Conservation (phyloP, 2,113 vertebrate species). For the Gorsachius goisagi region DNA sequence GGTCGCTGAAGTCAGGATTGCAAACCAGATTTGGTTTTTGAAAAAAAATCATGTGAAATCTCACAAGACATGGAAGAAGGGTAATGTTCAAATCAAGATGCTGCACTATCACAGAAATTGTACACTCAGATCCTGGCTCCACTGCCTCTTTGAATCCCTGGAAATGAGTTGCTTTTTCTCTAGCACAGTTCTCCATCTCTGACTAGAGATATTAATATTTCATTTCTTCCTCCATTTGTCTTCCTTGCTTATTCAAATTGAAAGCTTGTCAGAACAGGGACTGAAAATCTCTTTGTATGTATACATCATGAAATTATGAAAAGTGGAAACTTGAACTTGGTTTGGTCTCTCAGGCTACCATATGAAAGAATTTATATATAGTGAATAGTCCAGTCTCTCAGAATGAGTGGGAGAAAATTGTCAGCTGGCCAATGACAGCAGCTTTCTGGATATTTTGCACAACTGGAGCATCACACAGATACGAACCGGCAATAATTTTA, state of each 20-base stretch:
- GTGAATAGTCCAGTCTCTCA: not conserved
- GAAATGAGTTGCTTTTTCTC: constrained; percentile 16
- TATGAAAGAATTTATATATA: not conserved
- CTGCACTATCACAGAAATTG: not conserved
- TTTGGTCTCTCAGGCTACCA: not conserved
- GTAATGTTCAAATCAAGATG: not conserved
- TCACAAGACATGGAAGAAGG: not conserved
- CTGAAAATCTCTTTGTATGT: constrained; percentile 57
- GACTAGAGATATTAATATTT: constrained; percentile 55
- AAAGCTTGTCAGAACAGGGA: constrained; percentile 60
- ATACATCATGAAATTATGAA: constrained; percentile 29
- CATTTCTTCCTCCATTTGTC: constrained; percentile 47
- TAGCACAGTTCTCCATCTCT: not conserved
- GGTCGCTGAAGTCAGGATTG: not conserved
- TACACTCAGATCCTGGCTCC: not conserved
- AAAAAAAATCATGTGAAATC: not conserved
- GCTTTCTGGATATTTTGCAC: not conserved
- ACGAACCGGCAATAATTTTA: constrained; percentile 7
- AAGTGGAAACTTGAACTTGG: constrained; percentile 35
- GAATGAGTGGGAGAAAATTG: not conserved
- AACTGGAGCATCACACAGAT: not conserved
- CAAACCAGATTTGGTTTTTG: not conserved
- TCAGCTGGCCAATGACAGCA: not conserved
- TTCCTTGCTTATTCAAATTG: constrained; percentile 56
- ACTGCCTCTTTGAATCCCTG: not conserved